Evolutionary conservation across 2,113 vertebrate genomes (phyloP), one percentile per base, ranked within the genome.

Genomic region (Oncorhynchus gorbuscha): DNA sequence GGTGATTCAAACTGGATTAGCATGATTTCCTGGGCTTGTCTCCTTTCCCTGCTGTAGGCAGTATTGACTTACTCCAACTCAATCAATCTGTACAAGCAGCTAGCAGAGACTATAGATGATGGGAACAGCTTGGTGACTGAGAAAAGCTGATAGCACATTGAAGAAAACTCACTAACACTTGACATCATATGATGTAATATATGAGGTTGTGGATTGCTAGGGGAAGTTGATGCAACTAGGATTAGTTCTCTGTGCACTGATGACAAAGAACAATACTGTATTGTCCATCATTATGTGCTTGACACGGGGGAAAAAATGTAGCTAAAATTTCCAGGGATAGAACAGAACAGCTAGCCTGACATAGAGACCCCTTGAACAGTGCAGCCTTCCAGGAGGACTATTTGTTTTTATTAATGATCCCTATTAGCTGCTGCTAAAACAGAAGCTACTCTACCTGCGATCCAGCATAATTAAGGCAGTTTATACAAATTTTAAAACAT

Each of bases 61-160:
- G 76, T 87, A 91, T 91, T 81, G 89, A 92, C 86, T 88, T 76
- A 68, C 75, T 81, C 71, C 73, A 26, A 79, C 76, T 84, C 83
- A 87, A 87, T 92, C 90, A 86, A 90, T 90, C 84, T 87, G 70
- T 77, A 78, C 78, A 86, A 76, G 65, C 80, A 78, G 78, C 80
- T 74, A 26, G 61, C 20, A 22, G 28, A 35, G 30, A 35, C 18
- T 69, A 35, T 20, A 69, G 45, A 35, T 35, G 67, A 69, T 39
- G 13, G 55, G 84, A 85, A 81, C 75, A 77, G 68, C 77, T 84
- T 79, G 71, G 83, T 51, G 68, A 30, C 32, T 69, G 62, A 71
- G 68, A 71, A 75, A 72, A 8, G 45, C 16, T 20, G 35, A 64
- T 28, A 65, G 12, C 13, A 74, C n/a, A 48, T 13, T 18, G 11